These are phyloP conservation scores for Bursaphelenchus okinawaensis DNA, from an alignment of 2,888 invertebrate species.

Conservation along the genomic window DNA sequence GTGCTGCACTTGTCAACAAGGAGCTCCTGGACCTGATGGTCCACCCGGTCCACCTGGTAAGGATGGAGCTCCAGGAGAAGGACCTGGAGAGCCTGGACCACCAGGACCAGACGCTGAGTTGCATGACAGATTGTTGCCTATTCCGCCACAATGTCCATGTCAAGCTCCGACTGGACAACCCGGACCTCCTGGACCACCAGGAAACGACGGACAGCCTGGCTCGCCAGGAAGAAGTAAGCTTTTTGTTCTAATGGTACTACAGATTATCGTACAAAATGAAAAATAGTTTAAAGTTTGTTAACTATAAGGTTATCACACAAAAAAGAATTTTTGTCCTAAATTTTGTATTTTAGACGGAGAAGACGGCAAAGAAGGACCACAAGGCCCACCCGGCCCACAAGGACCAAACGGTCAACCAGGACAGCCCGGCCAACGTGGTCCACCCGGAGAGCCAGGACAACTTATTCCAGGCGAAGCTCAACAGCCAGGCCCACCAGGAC, in stretches of 20 bases:
- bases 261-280: not conserved
- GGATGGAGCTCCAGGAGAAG: conserved; percentile 42
- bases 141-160: conserved; percentile 55
- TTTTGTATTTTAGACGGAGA: conserved; percentile 34
- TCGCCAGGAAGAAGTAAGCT: conserved; percentile 37
- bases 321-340: too few relatives aligned
- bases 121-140: conserved; percentile 53
- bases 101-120: conserved; percentile 56
- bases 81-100: conserved; percentile 38
- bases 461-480: conserved; percentile 28
- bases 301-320: too few relatives aligned
- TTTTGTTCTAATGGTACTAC: not conserved
- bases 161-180: conserved; percentile 71
- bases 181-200: conserved; percentile 44
- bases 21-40: conserved; percentile 30
- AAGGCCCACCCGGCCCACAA: conserved; percentile 24
- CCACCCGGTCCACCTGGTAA: conserved; percentile 20
- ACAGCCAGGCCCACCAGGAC: conserved; percentile 36
- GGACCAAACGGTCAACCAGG: conserved; percentile 13
- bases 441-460: conserved; percentile 25
- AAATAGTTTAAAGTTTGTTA: not conserved
- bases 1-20: conserved; percentile 55
- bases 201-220: conserved; percentile 45
- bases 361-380: conserved; percentile 44
- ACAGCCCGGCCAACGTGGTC: conserved; percentile 23